Base-by-base conservation (phyloP, 2,113 vertebrate species). In the Gulo gulo region DNA sequence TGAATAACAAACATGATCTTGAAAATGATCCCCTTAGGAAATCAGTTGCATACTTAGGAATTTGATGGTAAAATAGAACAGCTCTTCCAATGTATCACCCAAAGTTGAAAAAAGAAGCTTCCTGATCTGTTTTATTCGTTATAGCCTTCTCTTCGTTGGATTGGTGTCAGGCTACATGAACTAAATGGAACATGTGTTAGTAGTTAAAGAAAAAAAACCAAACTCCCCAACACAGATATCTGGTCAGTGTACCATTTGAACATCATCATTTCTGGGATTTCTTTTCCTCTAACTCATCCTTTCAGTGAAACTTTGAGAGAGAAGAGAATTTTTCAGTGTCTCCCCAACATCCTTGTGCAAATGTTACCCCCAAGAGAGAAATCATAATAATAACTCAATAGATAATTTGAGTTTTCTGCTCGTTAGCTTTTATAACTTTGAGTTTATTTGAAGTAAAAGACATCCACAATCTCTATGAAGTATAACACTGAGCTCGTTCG, bases 371-470 rank as follows among this genome's bases (percentile, higher is more conserved):
- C 39, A 26, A 47, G 42, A 18, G 42, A 97, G 34, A 88, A 34
- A 18, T 39, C 24, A 57, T 82, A 81, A 52, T 83, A 92, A 89
- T 65, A 96, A 74, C 2, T 18, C 47, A 88, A 80, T 42, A 93
- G 78, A 96, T 31, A 39, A 71, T 91, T 88, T 88, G 82, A 80
- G 57, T 94, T 91, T 96, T 93, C 90, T 94, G 93, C 94, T 83
- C 86, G 86, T 93, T 97, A 79, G 73, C 42, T 63, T 96, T 63
- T 79, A 5, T 95, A 91, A 82, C n/a, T 97, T 84, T 86, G 59
- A 52, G 85, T 71, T 94, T 91, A 97, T 95, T 83, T 94, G 88
- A 94, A 95, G 78, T 73, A 88, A 81, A 96, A 91, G 87, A 73
- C 74, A 59, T 73, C 50, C 50, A 2, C 23, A 3, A 1, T 93